These are phyloP conservation scores for Oscheius sp. DNA, from an alignment of 1,140 invertebrate genomes.

Conservation along the genomic window DNA sequence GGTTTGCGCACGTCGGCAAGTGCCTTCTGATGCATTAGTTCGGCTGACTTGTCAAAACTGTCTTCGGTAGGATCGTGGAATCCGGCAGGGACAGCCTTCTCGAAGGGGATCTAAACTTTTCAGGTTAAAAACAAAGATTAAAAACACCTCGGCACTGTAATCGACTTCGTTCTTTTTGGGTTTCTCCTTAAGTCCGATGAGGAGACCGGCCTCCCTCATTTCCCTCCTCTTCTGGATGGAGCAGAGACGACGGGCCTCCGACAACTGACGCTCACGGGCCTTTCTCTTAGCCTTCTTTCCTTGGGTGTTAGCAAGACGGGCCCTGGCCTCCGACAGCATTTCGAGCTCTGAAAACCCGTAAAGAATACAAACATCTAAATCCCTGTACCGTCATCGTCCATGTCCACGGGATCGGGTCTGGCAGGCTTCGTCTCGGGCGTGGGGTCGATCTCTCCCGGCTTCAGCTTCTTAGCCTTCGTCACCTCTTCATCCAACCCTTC, in stretches of 20 bases:
- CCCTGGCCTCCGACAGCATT: constrained; percentile 97
- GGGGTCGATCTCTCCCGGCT: constrained; percentile 98
- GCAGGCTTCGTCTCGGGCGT: constrained; percentile 99
- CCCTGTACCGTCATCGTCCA: constrained; percentile 70
- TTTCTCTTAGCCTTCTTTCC: constrained; percentile 99
- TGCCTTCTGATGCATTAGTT: constrained; percentile 40
- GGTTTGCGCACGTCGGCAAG: constrained; percentile 27
- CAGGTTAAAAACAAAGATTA: constrained; percentile 67
- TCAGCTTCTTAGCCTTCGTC: constrained; percentile 88
- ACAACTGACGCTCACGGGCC: constrained; percentile 91
- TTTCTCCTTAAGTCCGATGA: constrained; percentile 65
- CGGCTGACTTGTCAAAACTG: constrained; percentile 45
- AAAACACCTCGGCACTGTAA: constrained; percentile 86
- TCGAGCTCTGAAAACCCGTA: constrained; percentile 78
- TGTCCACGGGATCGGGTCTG: constrained; percentile 97
- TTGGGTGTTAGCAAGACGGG: constrained; percentile 95
- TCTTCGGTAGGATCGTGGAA: constrained; percentile 59
- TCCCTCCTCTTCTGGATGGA: constrained; percentile 93
- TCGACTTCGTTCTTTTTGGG: constrained; percentile 79
- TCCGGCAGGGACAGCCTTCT: constrained; percentile 55
- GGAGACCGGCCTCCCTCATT: constrained; percentile 93
- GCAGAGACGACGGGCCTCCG: constrained; percentile 91
- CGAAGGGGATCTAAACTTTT: constrained; percentile 61
- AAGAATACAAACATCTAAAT: constrained; percentile 63
- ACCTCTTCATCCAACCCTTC: constrained; percentile 85